Evolutionary conservation across 2,797 vertebrate genomes (phyloP).

Genomic region (Echiichthys vipera): DNA sequence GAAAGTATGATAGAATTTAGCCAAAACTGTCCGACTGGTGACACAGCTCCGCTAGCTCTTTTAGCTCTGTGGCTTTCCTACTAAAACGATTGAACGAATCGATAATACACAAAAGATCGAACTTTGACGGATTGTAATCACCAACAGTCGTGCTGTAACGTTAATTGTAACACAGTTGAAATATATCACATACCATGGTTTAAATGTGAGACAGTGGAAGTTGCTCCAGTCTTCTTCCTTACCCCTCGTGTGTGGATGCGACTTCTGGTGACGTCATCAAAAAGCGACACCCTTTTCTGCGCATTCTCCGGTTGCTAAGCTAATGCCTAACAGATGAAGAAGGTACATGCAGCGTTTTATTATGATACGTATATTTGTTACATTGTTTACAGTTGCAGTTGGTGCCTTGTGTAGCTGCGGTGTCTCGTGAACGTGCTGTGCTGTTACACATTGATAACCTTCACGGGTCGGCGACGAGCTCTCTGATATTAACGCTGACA

Average conservation of each 20-base stretch:
- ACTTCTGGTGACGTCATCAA: conserved; percentile 56
- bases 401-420: neutral
- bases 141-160: accelerated
- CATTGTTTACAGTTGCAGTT: neutral
- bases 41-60: conserved; percentile 29
- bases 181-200: conserved; percentile 68
- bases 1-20: too few relatives aligned
- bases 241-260: conserved; percentile 69
- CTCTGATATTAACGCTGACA: conserved; percentile 45
- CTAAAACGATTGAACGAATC: neutral
- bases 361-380: neutral
- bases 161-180: neutral
- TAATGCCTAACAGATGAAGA: conserved; percentile 58
- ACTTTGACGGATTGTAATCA: accelerated
- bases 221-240: neutral
- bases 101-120: accelerated
- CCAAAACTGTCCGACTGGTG: too few relatives aligned
- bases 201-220: neutral
- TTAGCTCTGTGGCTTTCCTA: conserved; percentile 4
- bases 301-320: conserved; percentile 70
- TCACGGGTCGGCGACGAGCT: neutral
- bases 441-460: neutral
- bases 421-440: neutral
- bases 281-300: conserved; percentile 51
- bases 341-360: conserved; percentile 41